Evolutionary conservation across 2,888 invertebrate species (phyloP).

Genomic region (Volucella inanis): DNA sequence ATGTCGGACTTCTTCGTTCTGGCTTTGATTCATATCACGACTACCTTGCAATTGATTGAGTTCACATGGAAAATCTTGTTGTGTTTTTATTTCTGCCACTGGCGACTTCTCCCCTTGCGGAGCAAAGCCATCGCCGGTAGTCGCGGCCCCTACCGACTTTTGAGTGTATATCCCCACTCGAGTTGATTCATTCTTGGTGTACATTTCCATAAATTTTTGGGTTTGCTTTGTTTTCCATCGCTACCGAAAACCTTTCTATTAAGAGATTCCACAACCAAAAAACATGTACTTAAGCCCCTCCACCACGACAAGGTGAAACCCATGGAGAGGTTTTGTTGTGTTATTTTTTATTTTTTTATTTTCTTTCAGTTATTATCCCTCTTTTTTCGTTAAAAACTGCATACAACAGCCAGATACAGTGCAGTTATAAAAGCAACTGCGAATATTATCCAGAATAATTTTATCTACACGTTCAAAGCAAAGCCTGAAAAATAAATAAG

Average conservation of each 20-base stretch:
- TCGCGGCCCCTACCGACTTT: conserved; percentile 62
- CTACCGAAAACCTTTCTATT: neutral
- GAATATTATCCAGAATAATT: too few species aligned
- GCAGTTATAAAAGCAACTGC: too few species aligned
- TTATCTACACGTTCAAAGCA: too few species aligned
- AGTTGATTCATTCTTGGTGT: conserved; percentile 29
- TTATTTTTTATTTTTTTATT: conserved; percentile 6
- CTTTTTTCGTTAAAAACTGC: neutral
- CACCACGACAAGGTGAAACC: conserved; percentile 62
- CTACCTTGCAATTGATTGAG: neutral
- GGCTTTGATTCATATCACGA: neutral
- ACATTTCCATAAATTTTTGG: conserved; percentile 16
- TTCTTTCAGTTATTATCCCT: neutral
- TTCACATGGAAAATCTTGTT: neutral
- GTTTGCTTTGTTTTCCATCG: neutral
- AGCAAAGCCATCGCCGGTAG: conserved; percentile 67
- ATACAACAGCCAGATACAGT: neutral
- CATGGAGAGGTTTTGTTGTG: conserved; percentile 19
- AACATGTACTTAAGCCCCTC: conserved; percentile 57
- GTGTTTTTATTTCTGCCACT: conserved; percentile 25
- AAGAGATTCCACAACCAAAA: neutral
- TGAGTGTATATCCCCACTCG: conserved; percentile 66
- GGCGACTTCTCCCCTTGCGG: conserved; percentile 59
- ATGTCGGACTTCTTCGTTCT: neutral
- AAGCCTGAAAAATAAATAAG: too few species aligned